Evolutionary conservation across 2,888 invertebrate genomes (phyloP), one percentile per base, ranked within the genome.

Genomic region (Eumerus sabulonum): DNA sequence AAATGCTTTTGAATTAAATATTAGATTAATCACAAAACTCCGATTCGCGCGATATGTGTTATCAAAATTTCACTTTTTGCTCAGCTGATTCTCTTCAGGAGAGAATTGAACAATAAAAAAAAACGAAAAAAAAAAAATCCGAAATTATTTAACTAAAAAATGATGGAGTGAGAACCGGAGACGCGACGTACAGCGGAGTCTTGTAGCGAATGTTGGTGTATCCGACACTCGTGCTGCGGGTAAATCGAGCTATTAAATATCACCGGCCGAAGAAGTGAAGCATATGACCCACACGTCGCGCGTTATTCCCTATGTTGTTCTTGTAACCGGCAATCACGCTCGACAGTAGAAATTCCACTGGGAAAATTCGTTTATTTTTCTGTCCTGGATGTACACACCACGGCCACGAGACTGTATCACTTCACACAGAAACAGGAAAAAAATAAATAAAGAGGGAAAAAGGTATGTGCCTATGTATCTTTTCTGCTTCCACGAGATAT

Each of bases 321-420:
- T 73, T 59, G 57, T 57, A 57, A 48, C 53, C 59, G 64, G 53
- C 76, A 64, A 62, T 50, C 59, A 60, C 50, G 67, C 72, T 18
- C 62, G 67, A 40, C 57, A 56, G 42, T 56, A 45, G 38, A 67
- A 57, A 66, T 51, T 63, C 51, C 51, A 47, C 62, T 77, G 40
- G 38, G 36, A 27, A 45, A 38, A 38, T 54, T 45, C 44, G 45
- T 64, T 64, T 70, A 59, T 60, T 60, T 60, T 59, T 27, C 27
- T 60, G 54, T 7, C 27, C 27, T 27, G 44, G 38, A 70, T 50
- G 56, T 19, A 38, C 44, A 5, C 7, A 12, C 50, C 60, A 66
- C 50, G 16, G 57, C 44, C 38, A 67, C 27, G 27, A 27, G 3
- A n/a, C n/a, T n/a, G 44, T 1, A 56, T 13, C 13, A 48, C 9